phyloP scores from a whole-genome alignment of 2,888 invertebrate genomes.

The Synergus itoensis region DNA sequence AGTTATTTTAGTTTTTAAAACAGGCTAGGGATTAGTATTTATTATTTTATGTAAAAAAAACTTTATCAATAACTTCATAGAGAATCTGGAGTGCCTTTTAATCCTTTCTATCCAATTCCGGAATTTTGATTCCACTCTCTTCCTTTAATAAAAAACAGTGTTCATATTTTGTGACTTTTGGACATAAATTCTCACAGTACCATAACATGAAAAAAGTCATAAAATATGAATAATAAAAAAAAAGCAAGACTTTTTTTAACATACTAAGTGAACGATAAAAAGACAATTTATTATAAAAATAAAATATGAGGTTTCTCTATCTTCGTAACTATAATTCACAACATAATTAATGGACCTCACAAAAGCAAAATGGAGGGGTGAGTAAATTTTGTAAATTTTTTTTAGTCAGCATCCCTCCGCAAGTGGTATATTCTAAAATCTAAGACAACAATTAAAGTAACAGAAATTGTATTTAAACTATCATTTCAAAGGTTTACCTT shows the following conservation, averaged over 20 bases:
- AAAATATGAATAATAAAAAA: background rate
- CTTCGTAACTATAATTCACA: background rate
- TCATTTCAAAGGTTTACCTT: conserved; percentile 85
- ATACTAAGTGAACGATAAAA: background rate
- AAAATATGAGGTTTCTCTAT: background rate
- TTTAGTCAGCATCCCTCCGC: background rate
- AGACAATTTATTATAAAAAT: background rate
- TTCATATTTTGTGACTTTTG: conserved; percentile 16
- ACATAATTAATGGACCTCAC: conserved; percentile 1
- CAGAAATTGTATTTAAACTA: conserved; percentile 16
- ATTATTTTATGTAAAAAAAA: background rate
- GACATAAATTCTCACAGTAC: background rate
- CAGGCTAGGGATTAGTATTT: conserved; percentile 18
- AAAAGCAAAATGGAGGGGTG: conserved; percentile 52
- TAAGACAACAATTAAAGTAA: conserved; percentile 6
- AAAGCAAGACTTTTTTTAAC: background rate
- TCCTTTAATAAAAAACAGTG: background rate
- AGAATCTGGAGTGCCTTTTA: background rate
- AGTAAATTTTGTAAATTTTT: conserved; percentile 32
- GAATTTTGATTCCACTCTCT: background rate
- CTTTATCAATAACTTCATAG: conserved; percentile 11
- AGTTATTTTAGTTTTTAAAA: conserved; percentile 23
- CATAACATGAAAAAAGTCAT: background rate
- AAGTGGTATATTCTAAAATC: conserved; percentile 13
- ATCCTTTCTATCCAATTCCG: background rate